Base-by-base conservation (phyloP, 2,797 vertebrate genomes). In the Microctenopoma lineatum region DNA sequence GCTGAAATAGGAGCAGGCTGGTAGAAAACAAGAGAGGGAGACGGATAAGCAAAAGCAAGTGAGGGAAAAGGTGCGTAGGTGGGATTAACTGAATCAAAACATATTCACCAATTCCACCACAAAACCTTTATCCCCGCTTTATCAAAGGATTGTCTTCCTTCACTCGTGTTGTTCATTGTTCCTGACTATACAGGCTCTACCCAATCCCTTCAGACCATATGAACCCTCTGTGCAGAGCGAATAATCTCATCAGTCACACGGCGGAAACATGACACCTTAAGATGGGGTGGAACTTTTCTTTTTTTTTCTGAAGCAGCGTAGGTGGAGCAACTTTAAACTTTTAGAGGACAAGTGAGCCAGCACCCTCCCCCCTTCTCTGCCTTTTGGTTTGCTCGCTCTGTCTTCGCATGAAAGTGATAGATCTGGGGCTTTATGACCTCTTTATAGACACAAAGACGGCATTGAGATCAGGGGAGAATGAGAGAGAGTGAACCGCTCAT, bases 371-470 rank as follows among this genome's bases (percentile, higher is more conserved):
- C 72, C 53, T 27, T 7, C 36, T 38, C 73, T 2, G 45, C 50
- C 52, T 59, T 55, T 81, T 76, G 66, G 63, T 66, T 73, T 76
- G 73, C 75, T 83, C 53, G 0, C 56, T 82, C 72, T 54, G 73
- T 83, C 82, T 88, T 87, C 84, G 80, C 90, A 91, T 84, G 85
- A 91, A 89, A 89, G 90, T 91, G 90, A 86, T 83, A 89, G 88
- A 92, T 91, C 85, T 86, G 79, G 82, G 82, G 73, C 83, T 92
- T 91, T 89, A 90, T 90, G 88, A 87, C 86, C 83, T 90, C 89
- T 89, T 84, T 85, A 87, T 85, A 79, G 66, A 87, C 84, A 90
- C 88, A 91, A 91, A 92, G 91, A 86, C 66, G 21, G 83, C 88
- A 89, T 90, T 91, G 86, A 90, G 82, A 87, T 83, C 77, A 46